Base-by-base conservation (phyloP, 2,113 vertebrate species). In the Zapus hudsonius region DNA sequence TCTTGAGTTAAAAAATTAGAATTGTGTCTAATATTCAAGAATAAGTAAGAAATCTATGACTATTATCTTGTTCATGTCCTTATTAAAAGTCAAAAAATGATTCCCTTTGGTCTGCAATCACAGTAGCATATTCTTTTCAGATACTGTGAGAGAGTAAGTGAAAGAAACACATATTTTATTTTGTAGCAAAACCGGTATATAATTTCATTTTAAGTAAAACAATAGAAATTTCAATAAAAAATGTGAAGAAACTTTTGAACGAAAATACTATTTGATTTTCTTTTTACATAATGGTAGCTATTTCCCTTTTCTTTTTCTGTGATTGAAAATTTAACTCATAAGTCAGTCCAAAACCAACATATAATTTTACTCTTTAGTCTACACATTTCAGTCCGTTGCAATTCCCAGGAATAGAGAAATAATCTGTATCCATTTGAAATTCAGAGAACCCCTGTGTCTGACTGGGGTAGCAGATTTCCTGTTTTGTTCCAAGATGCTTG, bases 351-450 rank as follows among this genome's bases (percentile, higher is more conserved):
- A 83, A 90, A 96, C 76, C 19, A 96, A 93, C 90, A 96, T 64
- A 59, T 89, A 38, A 74, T 70, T 10, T 85, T 95, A 55, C 92
- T 96, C 97, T 95, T 67, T 95, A 59, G 94, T 82, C 88, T 17
- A 0, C 38, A n/a, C n/a, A 5, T 70, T 93, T 90, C 59, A 86
- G 12, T 52, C 10, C 42, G 64, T 40, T 12, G 88, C 67, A 96
- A 84, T 69, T 67, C 70, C 20, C 94, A 96, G 94, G 8, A 94
- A 69, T 9, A 74, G 64, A 95, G 89, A 92, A 92, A 72, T 67
- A 47, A 9, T 17, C 27, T 40, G 15, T 89, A 23, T 92, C 84
- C n/a, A 6, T 89, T 95, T 95, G 86, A 84, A 36, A 84, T 93
- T 82, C 47, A 57, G 7, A 89, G 61, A 92, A 20, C 76, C 82